Conservation (phyloP, 2,797 vertebrate genomes). For the Echeneis naucrates region DNA sequence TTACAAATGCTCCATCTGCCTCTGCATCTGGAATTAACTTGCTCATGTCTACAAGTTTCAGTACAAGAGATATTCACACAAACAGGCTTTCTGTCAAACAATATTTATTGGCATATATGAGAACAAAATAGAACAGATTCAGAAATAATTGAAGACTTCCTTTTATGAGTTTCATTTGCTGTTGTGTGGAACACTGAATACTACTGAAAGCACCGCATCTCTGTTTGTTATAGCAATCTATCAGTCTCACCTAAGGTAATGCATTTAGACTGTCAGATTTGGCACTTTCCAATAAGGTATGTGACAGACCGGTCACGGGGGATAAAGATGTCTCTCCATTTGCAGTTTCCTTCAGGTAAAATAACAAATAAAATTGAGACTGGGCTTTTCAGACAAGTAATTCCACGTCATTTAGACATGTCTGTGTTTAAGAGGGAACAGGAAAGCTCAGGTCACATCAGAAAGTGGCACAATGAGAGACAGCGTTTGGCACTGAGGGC, state of each 20-base stretch:
- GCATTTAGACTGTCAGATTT: constrained; percentile 2
- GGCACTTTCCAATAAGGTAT: not conserved
- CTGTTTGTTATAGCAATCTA: constrained; percentile 1
- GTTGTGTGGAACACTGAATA: constrained; percentile 44
- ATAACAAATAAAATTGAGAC: not conserved
- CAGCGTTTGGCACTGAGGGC: not conserved
- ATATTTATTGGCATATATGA: constrained; percentile 68
- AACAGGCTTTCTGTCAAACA: constrained; percentile 56
- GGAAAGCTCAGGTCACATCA: not conserved
- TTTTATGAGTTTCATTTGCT: constrained; percentile 25
- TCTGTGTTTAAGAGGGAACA: not conserved
- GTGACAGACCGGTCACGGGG: not conserved
- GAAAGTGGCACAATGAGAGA: too few relatives aligned
- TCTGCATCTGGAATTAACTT: too few relatives aligned
- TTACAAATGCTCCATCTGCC: not conserved
- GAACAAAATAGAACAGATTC: constrained; percentile 50
- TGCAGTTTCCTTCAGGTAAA: too few relatives aligned
- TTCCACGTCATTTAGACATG: not conserved
- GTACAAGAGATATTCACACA: constrained; percentile 25
- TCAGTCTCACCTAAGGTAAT: not conserved
- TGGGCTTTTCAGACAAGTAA: not conserved
- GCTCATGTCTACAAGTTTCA: too few relatives aligned
- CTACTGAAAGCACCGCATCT: constrained; percentile 37
- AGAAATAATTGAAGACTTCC: constrained; percentile 25
- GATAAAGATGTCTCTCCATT: too few relatives aligned